Percentiles rank a stretch among this genome's conserved stretches.
These are phyloP conservation scores for Morus bassanus DNA, from an alignment of 2,797 vertebrate species.

Conservation along the genomic window DNA sequence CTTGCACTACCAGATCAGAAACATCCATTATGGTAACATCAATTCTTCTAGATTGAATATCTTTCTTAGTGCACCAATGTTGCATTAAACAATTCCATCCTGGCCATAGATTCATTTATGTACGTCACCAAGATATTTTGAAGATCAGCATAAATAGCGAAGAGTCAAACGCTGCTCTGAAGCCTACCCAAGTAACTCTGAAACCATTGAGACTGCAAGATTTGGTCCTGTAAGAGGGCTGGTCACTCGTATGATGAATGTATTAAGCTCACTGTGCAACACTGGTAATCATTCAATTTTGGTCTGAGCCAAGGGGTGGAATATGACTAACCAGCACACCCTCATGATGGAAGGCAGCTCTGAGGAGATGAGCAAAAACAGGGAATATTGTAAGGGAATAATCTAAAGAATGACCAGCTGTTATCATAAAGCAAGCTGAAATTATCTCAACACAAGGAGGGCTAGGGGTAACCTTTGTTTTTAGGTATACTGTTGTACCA, in stretches of 20 bases:
- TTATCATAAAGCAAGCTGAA: not conserved
- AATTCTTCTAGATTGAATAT: not conserved
- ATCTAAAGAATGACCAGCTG: not conserved
- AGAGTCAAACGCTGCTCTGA: not conserved
- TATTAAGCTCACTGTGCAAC: not conserved
- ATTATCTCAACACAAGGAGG: not conserved
- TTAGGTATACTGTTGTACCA: not conserved
- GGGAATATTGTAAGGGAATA: not conserved
- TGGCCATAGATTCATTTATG: not conserved
- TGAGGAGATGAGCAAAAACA: not conserved
- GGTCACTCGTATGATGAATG: fast-evolving
- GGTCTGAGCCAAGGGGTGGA: not conserved
- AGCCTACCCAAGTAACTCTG: not conserved
- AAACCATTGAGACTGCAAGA: not conserved
- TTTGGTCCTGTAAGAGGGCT: not conserved
- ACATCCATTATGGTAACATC: not conserved
- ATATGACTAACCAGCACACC: not conserved
- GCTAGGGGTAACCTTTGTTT: not conserved
- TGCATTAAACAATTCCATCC: not conserved
- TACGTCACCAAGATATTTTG: not conserved
- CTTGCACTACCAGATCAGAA: not conserved
- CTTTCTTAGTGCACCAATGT: not conserved
- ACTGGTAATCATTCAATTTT: fast-evolving
- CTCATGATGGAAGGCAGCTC: not conserved
- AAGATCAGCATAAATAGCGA: not conserved